A percentile compares a stretch with the other conserved stretches of the same genome.
Evolutionary conservation across 2,113 vertebrate species (phyloP).

Genomic region (Ptychochromis oligacanthus): DNA sequence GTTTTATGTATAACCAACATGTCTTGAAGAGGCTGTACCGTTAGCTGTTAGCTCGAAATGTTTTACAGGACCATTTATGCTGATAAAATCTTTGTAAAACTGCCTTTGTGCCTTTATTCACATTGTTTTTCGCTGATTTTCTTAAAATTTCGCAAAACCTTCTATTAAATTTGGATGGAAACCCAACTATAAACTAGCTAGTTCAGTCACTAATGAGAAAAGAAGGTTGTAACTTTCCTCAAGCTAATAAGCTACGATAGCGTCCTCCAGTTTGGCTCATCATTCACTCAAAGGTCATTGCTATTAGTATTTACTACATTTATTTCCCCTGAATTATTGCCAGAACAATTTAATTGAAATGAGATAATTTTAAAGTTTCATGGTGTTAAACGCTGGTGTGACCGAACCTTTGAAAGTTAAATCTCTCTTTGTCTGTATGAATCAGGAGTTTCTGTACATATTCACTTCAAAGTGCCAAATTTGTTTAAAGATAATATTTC

Average conservation of each 20-base stretch:
- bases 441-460: neutral
- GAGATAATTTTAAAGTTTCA: neutral
- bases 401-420: neutral
- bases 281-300: neutral
- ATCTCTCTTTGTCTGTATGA: neutral
- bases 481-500: neutral
- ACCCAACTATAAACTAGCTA: neutral
- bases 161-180: too few relatives aligned
- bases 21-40: too few relatives aligned
- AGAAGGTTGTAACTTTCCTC: fast-evolving
- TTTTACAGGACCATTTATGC: too few relatives aligned
- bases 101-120: too few relatives aligned
- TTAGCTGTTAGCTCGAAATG: too few relatives aligned
- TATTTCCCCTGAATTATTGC: neutral
- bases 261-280: neutral
- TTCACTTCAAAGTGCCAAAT: constrained; percentile 56
- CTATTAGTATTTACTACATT: too few relatives aligned
- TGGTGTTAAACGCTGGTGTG: neutral
- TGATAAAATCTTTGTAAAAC: too few relatives aligned
- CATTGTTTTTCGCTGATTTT: too few relatives aligned
- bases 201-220: fast-evolving
- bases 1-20: too few relatives aligned
- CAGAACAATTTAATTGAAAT: neutral
- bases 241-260: neutral
- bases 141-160: too few relatives aligned